Evolutionary conservation across 2,113 vertebrate genomes (phyloP), one percentile per base, ranked within the genome.

Genomic region (Urocynchramus pylzowi): DNA sequence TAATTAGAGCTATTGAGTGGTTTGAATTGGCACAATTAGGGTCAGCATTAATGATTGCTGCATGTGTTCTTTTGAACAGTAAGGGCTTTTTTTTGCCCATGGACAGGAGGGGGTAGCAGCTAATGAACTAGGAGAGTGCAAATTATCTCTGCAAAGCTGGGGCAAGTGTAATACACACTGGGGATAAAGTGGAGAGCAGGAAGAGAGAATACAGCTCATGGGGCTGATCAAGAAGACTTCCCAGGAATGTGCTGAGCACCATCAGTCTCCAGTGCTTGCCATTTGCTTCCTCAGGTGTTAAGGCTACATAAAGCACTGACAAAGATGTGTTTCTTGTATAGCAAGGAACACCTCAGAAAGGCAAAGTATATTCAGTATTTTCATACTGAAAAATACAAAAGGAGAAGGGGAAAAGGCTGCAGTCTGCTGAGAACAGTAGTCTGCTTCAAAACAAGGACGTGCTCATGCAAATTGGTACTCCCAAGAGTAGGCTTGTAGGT

Each of bases 1-100:
- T 98, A 99, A 99, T 99, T 99, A 99, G 98, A 99, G 98, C 98
- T 99, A 99, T 98, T 98, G 98, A 98, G 97, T 96, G 97, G 92
- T 97, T 98, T 97, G 98, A 98, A 98, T 98, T 99, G 98, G 98
- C 98, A 98, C 98, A 99, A 99, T 99, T 98, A 99, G 98, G 97
- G 97, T 98, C 97, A 98, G 96, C 97, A 97, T 98, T 98, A 98
- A 99, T 98, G 98, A 98, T 98, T 98, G 97, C 96, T 98, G 97
- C 98, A 97, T 97, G 98, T 98, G 97, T 98, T 98, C 96, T 95
- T 98, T 98, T 98, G 97, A 98, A 98, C 93, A 98, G 97, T 97
- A 97, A 97, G 84, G 92, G 82, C 90, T 89, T 97, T 97, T 98
- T 98, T 97, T 97, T 96, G 95, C 97, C 89, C 94, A 85, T 65